These are phyloP conservation scores for Clunio marinus DNA, from an alignment of 2,888 invertebrate species.

Conservation along the genomic window DNA sequence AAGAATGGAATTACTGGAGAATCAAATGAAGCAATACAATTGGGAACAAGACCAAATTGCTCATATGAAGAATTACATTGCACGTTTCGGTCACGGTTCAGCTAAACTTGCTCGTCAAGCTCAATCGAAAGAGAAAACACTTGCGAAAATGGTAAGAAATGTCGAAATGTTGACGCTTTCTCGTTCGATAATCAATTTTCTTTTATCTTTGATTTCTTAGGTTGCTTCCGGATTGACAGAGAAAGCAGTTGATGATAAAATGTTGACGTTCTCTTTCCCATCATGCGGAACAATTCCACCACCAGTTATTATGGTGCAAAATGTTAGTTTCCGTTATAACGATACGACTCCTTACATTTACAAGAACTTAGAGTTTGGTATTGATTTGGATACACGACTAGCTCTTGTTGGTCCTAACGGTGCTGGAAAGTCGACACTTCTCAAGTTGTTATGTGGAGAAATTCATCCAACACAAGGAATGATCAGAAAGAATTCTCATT, in stretches of 20 bases:
- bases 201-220: too few relatives aligned
- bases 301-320: constrained; percentile 64
- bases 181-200: too few relatives aligned
- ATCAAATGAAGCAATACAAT: constrained; percentile 98
- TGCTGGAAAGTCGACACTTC: constrained; percentile 95
- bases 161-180: too few relatives aligned
- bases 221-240: constrained; percentile 96
- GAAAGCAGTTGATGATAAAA: constrained; percentile 86
- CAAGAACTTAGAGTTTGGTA: constrained; percentile 96
- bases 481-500: constrained; percentile 97
- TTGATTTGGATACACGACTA: constrained; percentile 92
- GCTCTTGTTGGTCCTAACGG: constrained; percentile 98
- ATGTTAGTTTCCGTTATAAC: constrained; percentile 91
- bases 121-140: constrained; percentile 98
- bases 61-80: constrained; percentile 99
- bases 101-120: constrained; percentile 98
- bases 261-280: constrained; percentile 92
- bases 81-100: constrained; percentile 98
- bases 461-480: constrained; percentile 91
- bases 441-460: constrained; percentile 95
- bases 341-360: constrained; percentile 88
- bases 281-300: constrained; percentile 95
- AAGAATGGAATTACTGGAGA: constrained; percentile 88
- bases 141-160: constrained; percentile 99
- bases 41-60: constrained; percentile 99